Percentiles rank a stretch among this genome's conserved stretches.
phyloP scores from a whole-genome alignment of 2,888 invertebrate species.

The Orthosia incerta region DNA sequence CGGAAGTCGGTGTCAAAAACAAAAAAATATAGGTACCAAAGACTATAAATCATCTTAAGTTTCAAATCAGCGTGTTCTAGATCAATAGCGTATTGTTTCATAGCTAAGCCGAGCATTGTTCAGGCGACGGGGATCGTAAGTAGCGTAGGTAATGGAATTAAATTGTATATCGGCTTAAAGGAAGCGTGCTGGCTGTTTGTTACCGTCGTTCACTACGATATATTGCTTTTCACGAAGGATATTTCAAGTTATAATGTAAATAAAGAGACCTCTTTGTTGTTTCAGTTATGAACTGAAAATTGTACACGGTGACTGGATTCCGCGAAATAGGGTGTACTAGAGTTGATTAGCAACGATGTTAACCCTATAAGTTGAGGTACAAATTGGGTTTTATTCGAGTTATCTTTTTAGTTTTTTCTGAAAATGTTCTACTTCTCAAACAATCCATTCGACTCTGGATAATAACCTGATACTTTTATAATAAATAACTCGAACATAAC shows the following conservation, averaged over 20 bases:
- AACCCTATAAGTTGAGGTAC: too few species aligned
- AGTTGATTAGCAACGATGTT: too few species aligned
- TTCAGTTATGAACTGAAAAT: neutral
- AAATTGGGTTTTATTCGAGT: too few species aligned
- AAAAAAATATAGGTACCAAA: too few species aligned
- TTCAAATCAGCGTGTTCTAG: conserved; percentile 37
- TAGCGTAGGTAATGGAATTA: conserved; percentile 75
- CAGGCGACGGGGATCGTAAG: conserved; percentile 64
- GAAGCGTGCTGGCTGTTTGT: conserved; percentile 61
- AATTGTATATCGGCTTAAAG: conserved; percentile 73
- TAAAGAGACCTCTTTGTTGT: neutral
- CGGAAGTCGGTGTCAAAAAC: too few species aligned
- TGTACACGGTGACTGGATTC: neutral
- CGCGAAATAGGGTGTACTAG: too few species aligned
- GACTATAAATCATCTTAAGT: conserved; percentile 2
- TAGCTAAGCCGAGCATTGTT: conserved; percentile 75
- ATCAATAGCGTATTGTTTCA: conserved; percentile 73
- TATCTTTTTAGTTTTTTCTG: too few species aligned
- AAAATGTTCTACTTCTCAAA: too few species aligned
- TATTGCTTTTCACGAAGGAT: conserved; percentile 25
- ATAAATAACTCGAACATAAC: too few species aligned
- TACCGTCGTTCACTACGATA: conserved; percentile 36
- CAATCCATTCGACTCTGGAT: too few species aligned
- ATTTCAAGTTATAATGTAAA: conserved; percentile 14
- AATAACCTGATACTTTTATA: too few species aligned